A percentile compares a stretch with the other conserved stretches of the same genome.
phyloP scores from a whole-genome alignment of 1,140 invertebrate species.

The Drosophila bocki region DNA sequence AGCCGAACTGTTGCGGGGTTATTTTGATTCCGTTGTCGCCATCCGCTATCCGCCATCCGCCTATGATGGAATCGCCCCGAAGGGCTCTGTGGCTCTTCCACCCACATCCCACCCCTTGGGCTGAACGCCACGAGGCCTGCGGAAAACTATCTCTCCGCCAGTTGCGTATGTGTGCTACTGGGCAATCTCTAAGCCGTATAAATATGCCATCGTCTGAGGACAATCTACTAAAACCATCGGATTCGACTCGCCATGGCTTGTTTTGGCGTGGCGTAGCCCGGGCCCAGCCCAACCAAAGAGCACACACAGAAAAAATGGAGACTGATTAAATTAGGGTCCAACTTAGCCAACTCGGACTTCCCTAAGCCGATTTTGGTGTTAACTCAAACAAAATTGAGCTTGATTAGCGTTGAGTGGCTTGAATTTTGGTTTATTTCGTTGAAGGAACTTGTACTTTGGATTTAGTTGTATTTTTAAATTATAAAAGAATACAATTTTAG shows the following conservation, averaged over 20 bases:
- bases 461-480: neutral
- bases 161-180: slow-evolving; percentile 74
- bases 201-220: slow-evolving; percentile 69
- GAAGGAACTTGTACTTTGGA: neutral
- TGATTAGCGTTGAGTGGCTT: slow-evolving; percentile 26
- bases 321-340: slow-evolving; percentile 40
- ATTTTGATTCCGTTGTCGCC: slow-evolving; percentile 67
- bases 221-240: slow-evolving; percentile 70
- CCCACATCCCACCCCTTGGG: slow-evolving; percentile 5
- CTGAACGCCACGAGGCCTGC: slow-evolving; percentile 22
- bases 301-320: slow-evolving; percentile 31
- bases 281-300: slow-evolving; percentile 31
- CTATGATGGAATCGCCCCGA: slow-evolving; percentile 60
- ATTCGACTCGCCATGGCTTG: slow-evolving; percentile 36
- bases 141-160: slow-evolving; percentile 61
- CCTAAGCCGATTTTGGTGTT: slow-evolving; percentile 23
- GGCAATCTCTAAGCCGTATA: slow-evolving; percentile 73
- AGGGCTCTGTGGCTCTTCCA: slow-evolving; percentile 32
- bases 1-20: slow-evolving; percentile 47
- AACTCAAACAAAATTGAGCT: slow-evolving; percentile 23
- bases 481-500: accelerated
- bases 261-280: slow-evolving; percentile 8
- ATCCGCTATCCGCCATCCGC: slow-evolving; percentile 45
- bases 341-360: slow-evolving; percentile 31
- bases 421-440: slow-evolving; percentile 3